Evolutionary conservation across 2,888 invertebrate species (phyloP), one percentile per base, ranked within the genome.

Genomic region (Brachyopa scutellaris): DNA sequence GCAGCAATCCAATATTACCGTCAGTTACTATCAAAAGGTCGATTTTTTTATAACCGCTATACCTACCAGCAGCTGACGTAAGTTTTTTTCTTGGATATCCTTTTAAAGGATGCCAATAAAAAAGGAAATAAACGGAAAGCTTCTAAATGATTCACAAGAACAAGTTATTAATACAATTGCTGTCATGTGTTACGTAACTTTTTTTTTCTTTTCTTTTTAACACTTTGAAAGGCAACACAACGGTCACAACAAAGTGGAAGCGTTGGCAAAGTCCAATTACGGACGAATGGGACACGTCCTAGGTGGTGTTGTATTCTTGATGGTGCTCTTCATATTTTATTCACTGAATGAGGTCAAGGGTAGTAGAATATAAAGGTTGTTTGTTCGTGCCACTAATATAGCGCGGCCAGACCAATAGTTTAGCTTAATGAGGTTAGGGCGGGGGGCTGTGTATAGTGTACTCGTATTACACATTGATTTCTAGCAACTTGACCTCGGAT

Each of bases 131-230:
- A 23, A 55, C 47, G 33, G 11, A 38, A 23, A 23, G 15, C 38
- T 61, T 61, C 21, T 19, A 42, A 61, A 31, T 19, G 59, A 45
- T 61, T 61, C 21, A 29, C 42, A 45, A 42, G 51, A 51, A 51
- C 38, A 11, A 19, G 19, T 7, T 8, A 11, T 53, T 40, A 29
- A 42, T 17, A 3, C 40, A 19, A 59, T 59, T 21, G 11, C 7
- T 26, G 19, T 29, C 38, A 40, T 29, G 64, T 51, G 13, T 40
- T 40, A 51, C 40, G 64, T 19, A 51, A 40, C 29, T 29, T 66
- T 29, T 29, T 40, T 38, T 29, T 17, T n/a, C n/a, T n/a, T n/a
- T n/a, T n/a, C n/a, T n/a, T n/a, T n/a, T n/a, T 42, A 21, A 26
- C 40, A 29, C 17, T 38, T 15, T 38, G 15, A 13, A 1, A 9